Evolutionary conservation across 64 coral and sea anemone species (phyloP).

Genomic region (Porites lutea): DNA sequence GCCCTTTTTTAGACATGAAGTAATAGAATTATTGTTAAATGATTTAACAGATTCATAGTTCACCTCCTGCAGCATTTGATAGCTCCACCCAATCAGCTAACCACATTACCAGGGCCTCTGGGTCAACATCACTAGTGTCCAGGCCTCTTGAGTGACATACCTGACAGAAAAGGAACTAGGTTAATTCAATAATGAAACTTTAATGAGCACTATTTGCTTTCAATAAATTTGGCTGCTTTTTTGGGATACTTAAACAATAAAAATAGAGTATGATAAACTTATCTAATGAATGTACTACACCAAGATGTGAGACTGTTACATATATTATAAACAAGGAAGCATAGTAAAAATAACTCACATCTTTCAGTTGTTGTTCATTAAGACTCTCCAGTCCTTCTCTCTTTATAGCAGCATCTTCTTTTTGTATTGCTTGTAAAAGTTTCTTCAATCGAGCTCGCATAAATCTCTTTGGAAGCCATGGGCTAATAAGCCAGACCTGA

Average conservation of each 20-base stretch:
- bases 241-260: no score
- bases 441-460: slow-evolving; percentile 70
- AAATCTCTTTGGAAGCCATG: slow-evolving; percentile 85
- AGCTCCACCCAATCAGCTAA: slow-evolving; percentile 88
- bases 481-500: slow-evolving; percentile 78
- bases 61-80: slow-evolving; percentile 68
- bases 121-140: slow-evolving; percentile 74
- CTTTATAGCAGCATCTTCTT: slow-evolving; percentile 87
- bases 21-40: neutral
- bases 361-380: slow-evolving; percentile 69
- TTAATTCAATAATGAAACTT: neutral
- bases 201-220: neutral
- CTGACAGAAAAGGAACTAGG: neutral
- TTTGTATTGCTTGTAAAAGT: slow-evolving; percentile 65
- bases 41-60: neutral
- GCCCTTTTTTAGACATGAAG: no score
- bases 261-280: no score
- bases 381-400: slow-evolving; percentile 79
- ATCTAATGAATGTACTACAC: no score
- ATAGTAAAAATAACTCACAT: slow-evolving; percentile 25
- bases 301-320: no score
- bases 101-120: slow-evolving; percentile 77
- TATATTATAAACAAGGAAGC: neutral
- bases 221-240: no score
- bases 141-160: slow-evolving; percentile 89